phyloP scores from a whole-genome alignment of 2,797 vertebrate species.

The Liparis tanakae region DNA sequence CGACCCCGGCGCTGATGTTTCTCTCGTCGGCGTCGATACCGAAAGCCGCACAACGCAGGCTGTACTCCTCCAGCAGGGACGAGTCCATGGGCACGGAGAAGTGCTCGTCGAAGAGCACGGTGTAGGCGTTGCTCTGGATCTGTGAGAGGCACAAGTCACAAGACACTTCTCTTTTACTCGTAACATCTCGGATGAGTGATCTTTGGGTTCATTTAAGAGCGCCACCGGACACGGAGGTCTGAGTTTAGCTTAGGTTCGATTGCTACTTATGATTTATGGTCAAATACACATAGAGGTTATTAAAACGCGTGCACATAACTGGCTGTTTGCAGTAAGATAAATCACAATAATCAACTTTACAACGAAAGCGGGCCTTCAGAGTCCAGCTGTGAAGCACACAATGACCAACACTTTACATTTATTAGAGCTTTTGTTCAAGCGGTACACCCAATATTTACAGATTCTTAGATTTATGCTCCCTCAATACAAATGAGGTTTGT shows the following conservation, averaged over 20 bases:
- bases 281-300: neutral
- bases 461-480: neutral
- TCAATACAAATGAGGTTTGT: neutral
- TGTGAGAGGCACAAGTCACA: slow-evolving; percentile 48
- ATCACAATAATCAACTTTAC: neutral
- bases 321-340: neutral
- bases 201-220: too few species aligned
- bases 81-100: slow-evolving; percentile 90
- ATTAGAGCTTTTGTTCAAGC: neutral
- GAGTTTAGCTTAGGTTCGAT: neutral
- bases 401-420: neutral
- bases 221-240: too few species aligned
- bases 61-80: slow-evolving; percentile 88
- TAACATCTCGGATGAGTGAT: neutral
- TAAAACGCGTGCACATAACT: slow-evolving; percentile 7
- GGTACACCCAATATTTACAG: too few species aligned
- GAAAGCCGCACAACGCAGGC: slow-evolving; percentile 91
- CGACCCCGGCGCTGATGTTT: slow-evolving; percentile 89
- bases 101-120: slow-evolving; percentile 92
- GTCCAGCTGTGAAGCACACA: neutral
- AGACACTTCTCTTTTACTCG: neutral
- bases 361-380: neutral
- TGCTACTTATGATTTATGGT: neutral
- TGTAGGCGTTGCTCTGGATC: slow-evolving; percentile 92
- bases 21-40: slow-evolving; percentile 91